Conservation (phyloP, 2,113 vertebrate species). For the Oncorhynchus kisutch region DNA sequence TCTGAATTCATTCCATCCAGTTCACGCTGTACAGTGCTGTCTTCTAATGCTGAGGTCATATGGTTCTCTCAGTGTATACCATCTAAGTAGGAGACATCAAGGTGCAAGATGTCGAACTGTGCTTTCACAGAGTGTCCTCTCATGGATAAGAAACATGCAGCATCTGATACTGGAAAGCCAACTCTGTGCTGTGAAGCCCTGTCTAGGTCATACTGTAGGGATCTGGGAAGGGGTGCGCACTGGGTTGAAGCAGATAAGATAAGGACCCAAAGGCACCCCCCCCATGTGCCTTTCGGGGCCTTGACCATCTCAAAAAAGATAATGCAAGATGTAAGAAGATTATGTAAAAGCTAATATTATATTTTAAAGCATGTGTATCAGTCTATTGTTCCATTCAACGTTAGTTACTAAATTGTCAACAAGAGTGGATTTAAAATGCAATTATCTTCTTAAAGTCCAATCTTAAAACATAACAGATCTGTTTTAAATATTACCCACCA, state of each 20-base stretch:
- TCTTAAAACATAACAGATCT: not conserved
- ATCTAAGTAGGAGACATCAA: not conserved
- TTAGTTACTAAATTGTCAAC: too few species aligned
- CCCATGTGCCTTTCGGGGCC: not conserved
- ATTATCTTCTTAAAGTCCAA: not conserved
- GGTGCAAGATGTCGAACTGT: not conserved
- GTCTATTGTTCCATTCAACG: not conserved
- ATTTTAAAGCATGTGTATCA: not conserved
- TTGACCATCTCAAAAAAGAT: not conserved
- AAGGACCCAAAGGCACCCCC: not conserved
- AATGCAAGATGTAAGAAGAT: not conserved
- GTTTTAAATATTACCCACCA: not conserved
- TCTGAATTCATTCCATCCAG: not conserved
- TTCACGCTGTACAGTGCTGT: not conserved
- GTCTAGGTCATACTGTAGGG: too few species aligned
- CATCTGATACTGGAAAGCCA: too few species aligned
- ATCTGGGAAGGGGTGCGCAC: not conserved
- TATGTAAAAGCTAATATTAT: not conserved
- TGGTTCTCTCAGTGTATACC: not conserved
- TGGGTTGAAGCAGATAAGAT: not conserved
- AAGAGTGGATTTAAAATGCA: not conserved
- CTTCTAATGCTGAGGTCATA: not conserved
- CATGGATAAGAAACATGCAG: too few species aligned
- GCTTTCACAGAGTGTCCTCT: too few species aligned
- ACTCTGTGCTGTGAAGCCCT: too few species aligned